Evolutionary conservation across 2,113 vertebrate genomes (phyloP).

Genomic region (Phrynosoma blainvillii): DNA sequence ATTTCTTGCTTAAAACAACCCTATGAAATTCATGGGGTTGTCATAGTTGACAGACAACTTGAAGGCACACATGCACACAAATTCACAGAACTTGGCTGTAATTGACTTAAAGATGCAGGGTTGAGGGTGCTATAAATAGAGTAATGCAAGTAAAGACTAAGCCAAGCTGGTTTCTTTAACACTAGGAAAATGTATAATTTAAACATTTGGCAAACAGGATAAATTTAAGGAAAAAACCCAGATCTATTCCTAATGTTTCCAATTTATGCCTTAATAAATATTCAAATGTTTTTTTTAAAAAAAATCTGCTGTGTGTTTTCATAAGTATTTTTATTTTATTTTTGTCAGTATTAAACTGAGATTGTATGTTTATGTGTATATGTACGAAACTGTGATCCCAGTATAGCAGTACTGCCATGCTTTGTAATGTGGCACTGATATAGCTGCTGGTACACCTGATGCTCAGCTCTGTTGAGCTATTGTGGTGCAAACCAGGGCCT

Average conservation of each 20-base stretch:
- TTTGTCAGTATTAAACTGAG: slow-evolving; percentile 1
- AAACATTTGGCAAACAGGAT: slow-evolving; percentile 66
- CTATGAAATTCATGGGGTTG: no score
- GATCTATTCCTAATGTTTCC: slow-evolving; percentile 56
- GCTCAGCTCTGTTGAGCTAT: slow-evolving; percentile 7
- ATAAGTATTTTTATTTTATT: slow-evolving; percentile 53
- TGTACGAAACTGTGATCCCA: slow-evolving; percentile 18
- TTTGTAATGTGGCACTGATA: slow-evolving; percentile 20
- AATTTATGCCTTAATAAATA: slow-evolving; percentile 55
- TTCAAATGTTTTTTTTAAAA: slow-evolving; percentile 56
- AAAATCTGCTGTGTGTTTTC: slow-evolving; percentile 40
- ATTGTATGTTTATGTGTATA: slow-evolving; percentile 4
- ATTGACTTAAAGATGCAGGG: slow-evolving; percentile 48
- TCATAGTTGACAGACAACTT: not conserved
- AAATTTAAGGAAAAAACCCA: slow-evolving; percentile 41
- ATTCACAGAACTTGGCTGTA: slow-evolving; percentile 34
- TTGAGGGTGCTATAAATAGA: slow-evolving; percentile 38
- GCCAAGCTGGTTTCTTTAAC: slow-evolving; percentile 53
- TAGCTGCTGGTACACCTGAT: slow-evolving; percentile 11
- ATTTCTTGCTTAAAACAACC: no score
- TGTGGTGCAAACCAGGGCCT: not conserved
- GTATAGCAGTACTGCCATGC: not conserved
- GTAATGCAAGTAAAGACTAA: slow-evolving; percentile 56
- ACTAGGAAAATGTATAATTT: slow-evolving; percentile 62
- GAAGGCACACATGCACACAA: no score